A percentile compares a stretch with the other conserved stretches of the same genome.
These are phyloP conservation scores for Eupithecia tripunctaria DNA, from an alignment of 2,888 invertebrate genomes.

Conservation along the genomic window DNA sequence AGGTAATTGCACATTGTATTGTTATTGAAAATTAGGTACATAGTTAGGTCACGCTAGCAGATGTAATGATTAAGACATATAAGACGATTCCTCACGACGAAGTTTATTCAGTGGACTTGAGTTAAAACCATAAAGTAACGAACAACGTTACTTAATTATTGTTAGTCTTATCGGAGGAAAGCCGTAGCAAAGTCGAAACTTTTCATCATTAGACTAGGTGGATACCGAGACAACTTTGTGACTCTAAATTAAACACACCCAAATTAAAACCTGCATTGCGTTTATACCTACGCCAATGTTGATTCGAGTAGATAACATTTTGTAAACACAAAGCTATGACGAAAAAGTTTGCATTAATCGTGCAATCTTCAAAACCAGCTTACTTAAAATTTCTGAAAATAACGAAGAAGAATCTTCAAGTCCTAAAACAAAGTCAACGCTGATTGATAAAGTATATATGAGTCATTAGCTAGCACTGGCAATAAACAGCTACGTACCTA, in stretches of 20 bases:
- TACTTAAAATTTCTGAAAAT: background rate
- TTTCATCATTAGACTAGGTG: background rate
- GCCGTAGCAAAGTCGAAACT: background rate
- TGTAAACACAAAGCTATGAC: background rate
- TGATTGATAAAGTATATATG: slow-evolving; percentile 74
- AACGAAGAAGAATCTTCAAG: slow-evolving; percentile 14
- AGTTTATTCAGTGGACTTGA: background rate
- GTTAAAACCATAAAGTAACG: background rate
- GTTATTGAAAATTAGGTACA: background rate
- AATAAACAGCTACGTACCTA: slow-evolving; percentile 65
- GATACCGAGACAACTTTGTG: background rate
- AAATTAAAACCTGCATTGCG: background rate
- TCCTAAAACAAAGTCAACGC: slow-evolving; percentile 36
- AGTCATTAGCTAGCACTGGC: slow-evolving; percentile 69
- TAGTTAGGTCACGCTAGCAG: slow-evolving; percentile 1
- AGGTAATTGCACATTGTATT: slow-evolving; percentile 19
- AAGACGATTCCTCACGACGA: background rate
- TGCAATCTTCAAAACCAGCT: background rate
- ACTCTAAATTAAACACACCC: background rate
- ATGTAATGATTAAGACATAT: slow-evolving; percentile 2
- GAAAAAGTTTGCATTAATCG: background rate
- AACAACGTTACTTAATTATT: background rate
- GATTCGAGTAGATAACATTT: too few species aligned
- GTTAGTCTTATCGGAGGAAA: background rate
- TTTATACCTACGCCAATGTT: background rate